Conservation (phyloP, 2,888 invertebrate genomes). For the Lydus trimaculatus region DNA sequence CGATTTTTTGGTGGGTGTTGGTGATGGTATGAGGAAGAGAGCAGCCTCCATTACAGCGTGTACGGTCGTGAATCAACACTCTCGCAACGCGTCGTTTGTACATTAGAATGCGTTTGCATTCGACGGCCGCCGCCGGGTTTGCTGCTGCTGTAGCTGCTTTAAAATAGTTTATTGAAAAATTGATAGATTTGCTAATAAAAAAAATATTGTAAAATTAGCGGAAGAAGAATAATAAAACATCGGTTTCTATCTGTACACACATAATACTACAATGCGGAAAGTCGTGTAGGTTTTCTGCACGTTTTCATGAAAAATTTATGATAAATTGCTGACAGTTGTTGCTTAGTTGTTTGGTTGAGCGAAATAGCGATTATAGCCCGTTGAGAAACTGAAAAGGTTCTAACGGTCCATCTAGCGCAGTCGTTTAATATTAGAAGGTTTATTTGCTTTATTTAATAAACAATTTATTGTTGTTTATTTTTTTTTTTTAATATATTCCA, state of each 20-base stretch:
- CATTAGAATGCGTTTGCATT: conserved; percentile 42
- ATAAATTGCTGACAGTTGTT: background rate
- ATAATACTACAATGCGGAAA: background rate
- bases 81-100: conserved; percentile 36
- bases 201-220: too few relatives aligned
- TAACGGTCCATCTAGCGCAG: background rate
- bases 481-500: background rate
- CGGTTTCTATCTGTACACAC: too few relatives aligned
- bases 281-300: background rate
- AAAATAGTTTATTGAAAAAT: background rate
- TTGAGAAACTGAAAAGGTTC: background rate
- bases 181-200: background rate
- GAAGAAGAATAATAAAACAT: too few relatives aligned
- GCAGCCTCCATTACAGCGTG: conserved; percentile 46
- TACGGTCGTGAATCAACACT: conserved; percentile 49
- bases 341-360: background rate
- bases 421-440: background rate
- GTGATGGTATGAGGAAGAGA: conserved; percentile 41
- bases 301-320: conserved; percentile 3
- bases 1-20: conserved; percentile 8
- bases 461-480: background rate
- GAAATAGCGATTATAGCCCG: background rate
- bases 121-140: conserved; percentile 30
- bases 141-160: conserved; percentile 13
- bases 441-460: too few relatives aligned